These are phyloP conservation scores for human DNA, from an alignment of 2,113 vertebrate species.

Conservation along the genomic window DNA sequence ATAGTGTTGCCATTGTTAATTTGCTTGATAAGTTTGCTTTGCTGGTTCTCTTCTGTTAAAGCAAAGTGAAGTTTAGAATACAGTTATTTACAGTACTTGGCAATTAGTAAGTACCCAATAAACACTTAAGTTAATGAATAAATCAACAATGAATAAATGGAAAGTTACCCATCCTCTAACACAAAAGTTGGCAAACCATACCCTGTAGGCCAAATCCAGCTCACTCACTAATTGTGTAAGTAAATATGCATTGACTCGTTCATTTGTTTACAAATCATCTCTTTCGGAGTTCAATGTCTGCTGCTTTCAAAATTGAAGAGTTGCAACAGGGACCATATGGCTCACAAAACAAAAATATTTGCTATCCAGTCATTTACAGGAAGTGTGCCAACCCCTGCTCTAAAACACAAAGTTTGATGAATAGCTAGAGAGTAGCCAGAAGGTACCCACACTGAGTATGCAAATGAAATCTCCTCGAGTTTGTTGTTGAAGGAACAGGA, in stretches of 20 bases:
- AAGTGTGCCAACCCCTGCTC: background rate
- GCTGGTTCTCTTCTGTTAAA: background rate
- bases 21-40: background rate
- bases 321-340: background rate
- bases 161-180: background rate
- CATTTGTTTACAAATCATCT: background rate
- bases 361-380: background rate
- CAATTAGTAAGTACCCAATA: background rate
- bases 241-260: background rate
- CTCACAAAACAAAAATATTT: background rate
- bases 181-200: background rate
- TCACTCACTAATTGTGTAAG: background rate
- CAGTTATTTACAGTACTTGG: background rate
- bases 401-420: background rate
- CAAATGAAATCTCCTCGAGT: background rate
- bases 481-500: background rate
- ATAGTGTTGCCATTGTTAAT: background rate
- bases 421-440: background rate
- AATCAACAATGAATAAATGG: background rate
- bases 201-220: background rate
- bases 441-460: background rate
- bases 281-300: background rate
- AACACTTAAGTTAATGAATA: slow-evolving; percentile 10
- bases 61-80: background rate
- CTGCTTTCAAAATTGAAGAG: background rate